Conservation (phyloP, 2,888 invertebrate genomes). For the Callyntrura sp. region DNA sequence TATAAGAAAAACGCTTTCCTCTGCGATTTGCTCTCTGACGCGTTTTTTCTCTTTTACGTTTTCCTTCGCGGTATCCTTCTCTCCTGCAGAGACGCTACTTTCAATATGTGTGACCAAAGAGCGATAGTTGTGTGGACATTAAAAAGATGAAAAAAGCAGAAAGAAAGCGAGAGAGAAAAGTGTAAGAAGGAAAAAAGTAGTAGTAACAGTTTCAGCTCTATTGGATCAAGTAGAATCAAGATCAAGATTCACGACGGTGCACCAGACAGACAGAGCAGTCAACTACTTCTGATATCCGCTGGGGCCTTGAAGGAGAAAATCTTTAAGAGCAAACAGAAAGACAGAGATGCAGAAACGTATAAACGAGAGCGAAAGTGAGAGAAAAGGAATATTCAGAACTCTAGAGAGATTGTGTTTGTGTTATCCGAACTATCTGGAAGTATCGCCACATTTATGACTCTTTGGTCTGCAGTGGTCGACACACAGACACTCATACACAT, state of each 20-base stretch:
- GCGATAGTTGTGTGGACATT: constrained; percentile 72
- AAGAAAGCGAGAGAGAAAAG: not conserved
- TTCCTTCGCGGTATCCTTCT: constrained; percentile 22
- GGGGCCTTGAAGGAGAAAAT: constrained; percentile 68
- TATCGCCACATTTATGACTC: not conserved
- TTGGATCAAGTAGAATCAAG: constrained; percentile 78
- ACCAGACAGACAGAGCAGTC: constrained; percentile 69
- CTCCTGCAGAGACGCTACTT: constrained; percentile 25
- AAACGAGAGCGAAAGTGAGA: not conserved
- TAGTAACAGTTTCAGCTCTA: constrained; percentile 70
- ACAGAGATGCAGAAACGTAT: not conserved
- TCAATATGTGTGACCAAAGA: constrained; percentile 71
- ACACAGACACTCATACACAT: too few species aligned
- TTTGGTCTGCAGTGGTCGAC: not conserved
- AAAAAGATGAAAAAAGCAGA: constrained; percentile 33
- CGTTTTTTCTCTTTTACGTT: constrained; percentile 7
- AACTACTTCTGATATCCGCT: constrained; percentile 73
- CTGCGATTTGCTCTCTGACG: constrained; percentile 62
- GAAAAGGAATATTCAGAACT: not conserved
- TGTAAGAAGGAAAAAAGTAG: not conserved
- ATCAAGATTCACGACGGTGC: constrained; percentile 77
- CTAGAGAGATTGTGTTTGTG: constrained; percentile 13
- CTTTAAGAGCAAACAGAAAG: constrained; percentile 23
- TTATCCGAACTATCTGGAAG: not conserved
- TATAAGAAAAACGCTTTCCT: constrained; percentile 52